Conservation (phyloP, 2,888 invertebrate genomes). For the Tetranychus piercei region DNA sequence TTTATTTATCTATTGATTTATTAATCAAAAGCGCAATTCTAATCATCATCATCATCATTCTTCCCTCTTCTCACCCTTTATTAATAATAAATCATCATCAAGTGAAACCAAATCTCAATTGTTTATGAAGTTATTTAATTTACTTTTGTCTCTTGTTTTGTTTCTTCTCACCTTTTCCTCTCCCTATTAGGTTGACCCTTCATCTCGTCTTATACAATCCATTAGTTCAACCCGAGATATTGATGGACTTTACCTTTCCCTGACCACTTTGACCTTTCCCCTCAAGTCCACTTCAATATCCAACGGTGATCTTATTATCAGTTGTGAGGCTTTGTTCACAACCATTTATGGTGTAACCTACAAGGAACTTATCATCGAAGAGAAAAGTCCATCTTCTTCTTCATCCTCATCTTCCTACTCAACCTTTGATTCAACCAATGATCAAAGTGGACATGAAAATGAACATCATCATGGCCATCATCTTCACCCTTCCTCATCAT, state of each 20-base stretch:
- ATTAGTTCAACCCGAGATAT: not conserved
- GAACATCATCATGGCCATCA: not conserved
- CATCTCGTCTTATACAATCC: not conserved
- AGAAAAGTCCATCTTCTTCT: conserved; percentile 4
- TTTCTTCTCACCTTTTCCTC: not conserved
- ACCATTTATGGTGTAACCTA: conserved; percentile 17
- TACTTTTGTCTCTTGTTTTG: not conserved
- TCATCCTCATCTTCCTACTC: not conserved
- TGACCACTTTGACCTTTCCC: not conserved
- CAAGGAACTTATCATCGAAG: conserved; percentile 16
- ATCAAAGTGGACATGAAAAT: not conserved
- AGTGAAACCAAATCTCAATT: not conserved
- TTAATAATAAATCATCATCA: too few relatives aligned
- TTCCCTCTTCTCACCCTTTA: too few relatives aligned
- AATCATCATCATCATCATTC: too few relatives aligned
- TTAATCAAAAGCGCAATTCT: too few relatives aligned
- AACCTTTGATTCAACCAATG: not conserved
- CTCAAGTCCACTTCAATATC: not conserved
- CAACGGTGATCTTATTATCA: not conserved
- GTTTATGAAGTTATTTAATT: not conserved
- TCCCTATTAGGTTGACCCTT: not conserved
- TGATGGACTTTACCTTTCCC: not conserved
- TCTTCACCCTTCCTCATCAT: not conserved
- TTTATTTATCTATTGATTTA: too few relatives aligned
- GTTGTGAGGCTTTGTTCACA: conserved; percentile 9